These are phyloP conservation scores for Thunnus maccoyii DNA, from an alignment of 2,113 vertebrate species.

Conservation along the genomic window DNA sequence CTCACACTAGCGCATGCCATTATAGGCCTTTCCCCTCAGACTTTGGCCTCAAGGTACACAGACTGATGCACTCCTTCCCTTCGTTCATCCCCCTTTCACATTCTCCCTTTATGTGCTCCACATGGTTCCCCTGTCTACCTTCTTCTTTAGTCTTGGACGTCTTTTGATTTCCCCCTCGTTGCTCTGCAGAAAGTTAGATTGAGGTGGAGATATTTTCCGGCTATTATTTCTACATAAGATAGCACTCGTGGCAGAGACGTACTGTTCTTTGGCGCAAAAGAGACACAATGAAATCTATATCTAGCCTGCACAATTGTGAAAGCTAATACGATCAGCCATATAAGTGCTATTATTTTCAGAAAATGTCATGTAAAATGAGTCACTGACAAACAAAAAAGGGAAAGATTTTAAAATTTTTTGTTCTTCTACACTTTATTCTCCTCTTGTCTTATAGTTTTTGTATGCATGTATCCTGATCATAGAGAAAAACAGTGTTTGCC, in stretches of 20 bases:
- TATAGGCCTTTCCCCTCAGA: conserved; percentile 89
- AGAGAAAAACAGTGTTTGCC: neutral
- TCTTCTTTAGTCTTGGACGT: conserved; percentile 35
- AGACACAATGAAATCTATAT: conserved; percentile 9
- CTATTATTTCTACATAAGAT: conserved; percentile 33
- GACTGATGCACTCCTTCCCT: conserved; percentile 70
- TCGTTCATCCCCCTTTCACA: conserved; percentile 60
- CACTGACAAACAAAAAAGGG: neutral
- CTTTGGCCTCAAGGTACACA: conserved; percentile 92
- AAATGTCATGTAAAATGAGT: conserved; percentile 19
- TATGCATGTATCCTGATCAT: conserved; percentile 32
- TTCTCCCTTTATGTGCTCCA: conserved; percentile 51
- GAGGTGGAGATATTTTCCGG: conserved; percentile 35
- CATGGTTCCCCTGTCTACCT: conserved; percentile 44
- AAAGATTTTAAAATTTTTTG: neutral
- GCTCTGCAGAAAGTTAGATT: conserved; percentile 55
- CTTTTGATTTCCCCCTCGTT: conserved; percentile 48
- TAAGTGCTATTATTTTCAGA: conserved; percentile 11
- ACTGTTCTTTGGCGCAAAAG: neutral
- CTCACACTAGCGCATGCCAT: conserved; percentile 90
- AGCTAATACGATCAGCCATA: conserved; percentile 2
- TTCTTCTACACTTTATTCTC: neutral
- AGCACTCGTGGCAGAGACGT: neutral
- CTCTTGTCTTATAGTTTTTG: conserved; percentile 17
- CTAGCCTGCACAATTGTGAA: neutral